Conservation (phyloP, 2,797 vertebrate genomes). For the Dallia pectoralis region DNA sequence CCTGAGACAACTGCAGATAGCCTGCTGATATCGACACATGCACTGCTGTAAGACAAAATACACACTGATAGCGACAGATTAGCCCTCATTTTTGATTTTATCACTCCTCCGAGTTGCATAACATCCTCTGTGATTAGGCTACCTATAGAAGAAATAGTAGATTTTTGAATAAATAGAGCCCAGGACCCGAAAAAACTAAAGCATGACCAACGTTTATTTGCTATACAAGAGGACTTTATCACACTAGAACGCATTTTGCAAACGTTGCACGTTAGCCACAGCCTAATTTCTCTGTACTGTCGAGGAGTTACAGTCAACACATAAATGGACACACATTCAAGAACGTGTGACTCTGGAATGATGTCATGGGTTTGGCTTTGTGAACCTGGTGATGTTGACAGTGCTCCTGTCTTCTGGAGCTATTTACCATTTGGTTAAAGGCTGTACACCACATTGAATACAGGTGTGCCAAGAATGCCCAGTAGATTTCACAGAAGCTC, state of each 20-base stretch:
- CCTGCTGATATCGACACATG: not conserved
- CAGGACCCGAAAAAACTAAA: not conserved
- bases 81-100: not conserved
- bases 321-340: no score
- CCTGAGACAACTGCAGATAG: not conserved
- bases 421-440: no score
- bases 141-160: not conserved
- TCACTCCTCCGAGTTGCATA: no score
- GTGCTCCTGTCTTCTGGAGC: not conserved
- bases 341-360: no score
- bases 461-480: not conserved
- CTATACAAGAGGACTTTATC: no score
- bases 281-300: slow-evolving; percentile 19
- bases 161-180: not conserved
- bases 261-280: no score
- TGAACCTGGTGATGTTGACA: not conserved
- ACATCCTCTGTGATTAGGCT: not conserved
- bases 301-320: not conserved
- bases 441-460: not conserved
- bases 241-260: not conserved
- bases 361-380: not conserved
- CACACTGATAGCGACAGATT: not conserved
- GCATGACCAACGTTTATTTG: no score
- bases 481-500: not conserved
- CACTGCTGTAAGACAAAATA: not conserved